Percentiles rank a stretch among this genome's conserved stretches.
Conservation (phyloP, 2,888 invertebrate species). For the Lochmaea capreae region DNA sequence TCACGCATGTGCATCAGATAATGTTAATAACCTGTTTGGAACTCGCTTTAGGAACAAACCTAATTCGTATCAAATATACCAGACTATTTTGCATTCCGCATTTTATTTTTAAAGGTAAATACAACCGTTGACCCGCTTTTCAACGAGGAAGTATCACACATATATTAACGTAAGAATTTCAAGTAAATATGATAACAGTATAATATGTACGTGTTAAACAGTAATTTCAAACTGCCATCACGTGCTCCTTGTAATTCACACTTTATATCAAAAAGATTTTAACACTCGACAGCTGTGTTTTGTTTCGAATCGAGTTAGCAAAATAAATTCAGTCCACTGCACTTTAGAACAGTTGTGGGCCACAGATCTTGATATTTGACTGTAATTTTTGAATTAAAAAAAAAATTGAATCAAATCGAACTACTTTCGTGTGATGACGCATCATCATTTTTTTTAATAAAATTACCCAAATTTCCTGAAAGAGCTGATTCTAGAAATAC, state of each 20-base stretch:
- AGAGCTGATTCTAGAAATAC: too few species aligned
- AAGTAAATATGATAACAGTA: background rate
- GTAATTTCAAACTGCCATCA: background rate
- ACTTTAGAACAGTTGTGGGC: background rate
- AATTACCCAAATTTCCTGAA: too few species aligned
- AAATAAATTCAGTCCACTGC: background rate
- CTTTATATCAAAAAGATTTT: background rate
- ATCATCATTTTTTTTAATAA: too few species aligned
- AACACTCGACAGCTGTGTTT: slow-evolving; percentile 3
- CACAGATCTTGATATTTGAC: too few species aligned
- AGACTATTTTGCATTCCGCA: background rate
- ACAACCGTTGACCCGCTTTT: background rate
- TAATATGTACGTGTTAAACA: background rate
- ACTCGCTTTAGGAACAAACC: too few species aligned
- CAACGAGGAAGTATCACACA: background rate
- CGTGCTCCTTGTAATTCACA: slow-evolving; percentile 1
- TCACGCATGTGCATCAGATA: too few species aligned
- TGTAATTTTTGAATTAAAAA: too few species aligned
- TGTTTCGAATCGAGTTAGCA: background rate
- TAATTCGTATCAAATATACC: background rate
- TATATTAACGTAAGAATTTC: background rate
- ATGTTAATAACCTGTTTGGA: too few species aligned
- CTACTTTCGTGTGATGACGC: too few species aligned
- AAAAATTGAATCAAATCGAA: too few species aligned
- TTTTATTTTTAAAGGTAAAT: background rate